Evolutionary conservation across 2,113 vertebrate genomes (phyloP).

Genomic region (Nothoprocta pentlandii): DNA sequence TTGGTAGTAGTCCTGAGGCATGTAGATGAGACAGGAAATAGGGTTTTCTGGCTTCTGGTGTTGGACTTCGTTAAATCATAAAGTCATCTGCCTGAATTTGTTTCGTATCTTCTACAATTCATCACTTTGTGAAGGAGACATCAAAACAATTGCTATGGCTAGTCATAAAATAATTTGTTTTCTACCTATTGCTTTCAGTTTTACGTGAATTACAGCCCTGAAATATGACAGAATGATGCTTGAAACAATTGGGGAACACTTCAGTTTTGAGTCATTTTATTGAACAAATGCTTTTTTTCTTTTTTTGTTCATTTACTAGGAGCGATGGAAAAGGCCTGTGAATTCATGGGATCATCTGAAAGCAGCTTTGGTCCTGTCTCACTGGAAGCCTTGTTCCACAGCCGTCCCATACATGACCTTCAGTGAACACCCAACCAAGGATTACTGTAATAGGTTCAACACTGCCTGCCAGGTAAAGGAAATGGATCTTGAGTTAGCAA

Average conservation of each 20-base stretch:
- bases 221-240: neutral
- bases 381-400: conserved; percentile 84
- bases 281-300: neutral
- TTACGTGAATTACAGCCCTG: neutral
- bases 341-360: conserved; percentile 79
- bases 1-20: neutral
- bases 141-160: neutral
- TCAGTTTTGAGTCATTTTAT: neutral
- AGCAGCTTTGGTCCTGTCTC: conserved; percentile 78
- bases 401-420: conserved; percentile 83
- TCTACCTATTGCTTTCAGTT: neutral
- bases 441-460: conserved; percentile 66
- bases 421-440: conserved; percentile 79
- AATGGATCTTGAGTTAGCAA: neutral
- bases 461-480: conserved; percentile 78
- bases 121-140: neutral
- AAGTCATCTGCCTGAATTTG: neutral
- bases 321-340: conserved; percentile 84
- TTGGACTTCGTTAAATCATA: neutral
- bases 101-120: neutral
- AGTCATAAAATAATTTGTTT: neutral
- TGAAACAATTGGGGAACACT: neutral
- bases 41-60: neutral
- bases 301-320: conserved; percentile 64
- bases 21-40: neutral